phyloP scores from a whole-genome alignment of 2,113 vertebrate species.

The Apeltes quadracus region DNA sequence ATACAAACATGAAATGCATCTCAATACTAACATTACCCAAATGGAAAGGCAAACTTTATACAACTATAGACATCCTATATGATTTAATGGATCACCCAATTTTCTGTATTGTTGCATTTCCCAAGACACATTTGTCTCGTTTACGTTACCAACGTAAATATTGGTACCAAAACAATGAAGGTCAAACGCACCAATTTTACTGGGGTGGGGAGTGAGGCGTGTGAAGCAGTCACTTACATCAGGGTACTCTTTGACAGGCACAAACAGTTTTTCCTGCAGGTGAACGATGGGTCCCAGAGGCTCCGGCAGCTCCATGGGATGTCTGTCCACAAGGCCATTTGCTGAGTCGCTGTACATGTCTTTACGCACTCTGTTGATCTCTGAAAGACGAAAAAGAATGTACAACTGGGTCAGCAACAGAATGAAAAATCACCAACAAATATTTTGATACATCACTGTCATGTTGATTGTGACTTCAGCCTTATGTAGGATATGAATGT shows the following conservation, averaged over 20 bases:
- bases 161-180: neutral
- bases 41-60: neutral
- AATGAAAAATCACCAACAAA: slow-evolving; percentile 5
- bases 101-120: neutral
- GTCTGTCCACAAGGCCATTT: slow-evolving; percentile 84
- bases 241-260: slow-evolving; percentile 86
- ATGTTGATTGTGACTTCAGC: slow-evolving; percentile 54
- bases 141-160: neutral
- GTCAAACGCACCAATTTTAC: neutral
- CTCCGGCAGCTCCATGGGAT: slow-evolving; percentile 84
- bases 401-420: slow-evolving; percentile 22
- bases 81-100: neutral
- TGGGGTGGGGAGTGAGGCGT: neutral
- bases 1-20: neutral
- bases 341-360: slow-evolving; percentile 86
- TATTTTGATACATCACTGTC: slow-evolving; percentile 48
- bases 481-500: slow-evolving; percentile 51
- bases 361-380: slow-evolving; percentile 87
- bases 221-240: slow-evolving; percentile 75
- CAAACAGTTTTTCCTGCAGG: slow-evolving; percentile 87
- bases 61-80: neutral
- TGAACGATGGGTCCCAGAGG: slow-evolving; percentile 81
- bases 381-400: slow-evolving; percentile 74
- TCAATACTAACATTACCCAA: neutral
- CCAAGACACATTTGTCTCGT: neutral